phyloP scores from a whole-genome alignment of 2,797 vertebrate genomes.

The Oreortyx pictus region DNA sequence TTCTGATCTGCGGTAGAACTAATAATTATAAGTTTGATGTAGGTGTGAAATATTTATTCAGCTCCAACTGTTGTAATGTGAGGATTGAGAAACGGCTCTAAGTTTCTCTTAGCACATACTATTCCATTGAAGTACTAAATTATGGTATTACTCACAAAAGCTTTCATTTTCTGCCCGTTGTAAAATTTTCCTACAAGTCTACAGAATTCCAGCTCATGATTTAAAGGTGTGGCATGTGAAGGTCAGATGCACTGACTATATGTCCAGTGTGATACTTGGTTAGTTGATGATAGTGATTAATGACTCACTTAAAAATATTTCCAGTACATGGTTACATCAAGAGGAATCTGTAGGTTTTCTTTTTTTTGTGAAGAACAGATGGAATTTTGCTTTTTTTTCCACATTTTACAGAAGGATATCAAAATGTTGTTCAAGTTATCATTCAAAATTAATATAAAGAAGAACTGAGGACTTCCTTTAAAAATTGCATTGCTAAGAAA shows the following conservation, averaged over 20 bases:
- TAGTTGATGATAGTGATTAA: neutral
- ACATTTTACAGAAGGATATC: neutral
- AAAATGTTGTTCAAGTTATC: neutral
- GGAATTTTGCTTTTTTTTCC: neutral
- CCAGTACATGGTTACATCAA: neutral
- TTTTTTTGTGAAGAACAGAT: neutral
- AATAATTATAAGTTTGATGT: neutral
- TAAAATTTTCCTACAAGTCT: neutral
- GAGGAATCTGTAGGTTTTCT: neutral
- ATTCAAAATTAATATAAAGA: neutral
- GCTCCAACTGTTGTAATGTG: neutral
- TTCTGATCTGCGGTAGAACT: neutral
- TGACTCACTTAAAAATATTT: neutral
- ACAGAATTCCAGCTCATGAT: neutral
- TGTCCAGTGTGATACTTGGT: neutral
- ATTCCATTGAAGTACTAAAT: neutral
- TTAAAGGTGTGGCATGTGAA: neutral
- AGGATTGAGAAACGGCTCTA: neutral
- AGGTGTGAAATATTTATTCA: neutral
- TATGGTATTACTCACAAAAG: neutral
- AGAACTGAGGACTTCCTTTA: accelerated
- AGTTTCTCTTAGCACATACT: neutral
- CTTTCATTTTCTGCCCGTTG: neutral
- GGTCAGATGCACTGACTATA: neutral
- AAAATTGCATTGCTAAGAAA: neutral